A percentile compares a stretch with the other conserved stretches of the same genome.
These are phyloP conservation scores for Torymus aiolomorphi DNA, from an alignment of 2,888 invertebrate species.

Conservation along the genomic window DNA sequence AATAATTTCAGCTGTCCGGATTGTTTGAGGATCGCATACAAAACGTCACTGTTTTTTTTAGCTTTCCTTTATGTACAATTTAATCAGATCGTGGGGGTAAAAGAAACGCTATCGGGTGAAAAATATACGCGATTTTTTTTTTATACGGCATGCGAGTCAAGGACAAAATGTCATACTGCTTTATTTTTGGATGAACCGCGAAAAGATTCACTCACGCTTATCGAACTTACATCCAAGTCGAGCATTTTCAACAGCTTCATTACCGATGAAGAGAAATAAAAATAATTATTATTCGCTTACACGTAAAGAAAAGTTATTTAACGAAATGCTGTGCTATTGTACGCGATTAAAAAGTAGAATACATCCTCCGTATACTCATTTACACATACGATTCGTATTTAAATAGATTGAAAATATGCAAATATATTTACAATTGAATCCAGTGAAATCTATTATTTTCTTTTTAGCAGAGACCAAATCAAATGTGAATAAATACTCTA, in stretches of 20 bases:
- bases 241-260: neutral
- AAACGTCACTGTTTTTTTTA: constrained; percentile 3
- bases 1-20: constrained; percentile 40
- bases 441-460: constrained; percentile 9
- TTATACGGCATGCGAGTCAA: constrained; percentile 5
- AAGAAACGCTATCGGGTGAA: constrained; percentile 14
- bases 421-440: constrained; percentile 27
- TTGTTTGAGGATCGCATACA: neutral
- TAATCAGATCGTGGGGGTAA: constrained; percentile 16
- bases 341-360: constrained; percentile 2
- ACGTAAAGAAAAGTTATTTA: constrained; percentile 2
- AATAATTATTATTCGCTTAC: constrained; percentile 22
- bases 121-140: constrained; percentile 20
- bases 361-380: neutral
- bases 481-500: neutral
- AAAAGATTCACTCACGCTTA: constrained; percentile 20
- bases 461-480: neutral
- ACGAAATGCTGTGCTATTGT: neutral
- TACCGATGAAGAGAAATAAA: neutral
- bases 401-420: constrained; percentile 19
- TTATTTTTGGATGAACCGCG: constrained; percentile 4
- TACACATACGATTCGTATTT: constrained; percentile 8
- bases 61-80: constrained; percentile 4
- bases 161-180: neutral
- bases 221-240: constrained; percentile 21